Evolutionary conservation across 2,888 invertebrate genomes (phyloP).

Genomic region (Ochropacha duplaris): DNA sequence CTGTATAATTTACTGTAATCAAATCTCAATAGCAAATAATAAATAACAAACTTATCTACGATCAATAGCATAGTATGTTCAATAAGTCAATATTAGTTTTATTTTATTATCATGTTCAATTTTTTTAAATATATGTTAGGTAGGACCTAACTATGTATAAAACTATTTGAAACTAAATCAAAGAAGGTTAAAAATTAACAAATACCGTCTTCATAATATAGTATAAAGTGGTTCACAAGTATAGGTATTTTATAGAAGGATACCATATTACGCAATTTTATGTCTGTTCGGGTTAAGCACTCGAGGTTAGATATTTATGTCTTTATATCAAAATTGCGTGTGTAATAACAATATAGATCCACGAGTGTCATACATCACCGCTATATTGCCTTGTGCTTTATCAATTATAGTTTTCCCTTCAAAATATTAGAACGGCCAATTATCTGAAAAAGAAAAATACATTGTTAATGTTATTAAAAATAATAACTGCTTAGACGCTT

Average conservation of each 20-base stretch:
- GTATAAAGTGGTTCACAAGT: neutral
- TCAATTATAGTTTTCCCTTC: constrained; percentile 32
- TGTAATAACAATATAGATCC: constrained; percentile 52
- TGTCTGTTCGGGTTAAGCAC: constrained; percentile 37
- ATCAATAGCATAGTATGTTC: no score
- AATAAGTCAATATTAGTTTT: no score
- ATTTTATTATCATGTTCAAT: no score
- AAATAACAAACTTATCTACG: no score
- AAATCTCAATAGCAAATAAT: no score
- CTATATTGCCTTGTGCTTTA: constrained; percentile 34
- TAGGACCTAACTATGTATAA: no score
- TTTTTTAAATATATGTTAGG: no score
- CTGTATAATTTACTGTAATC: no score
- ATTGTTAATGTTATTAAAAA: neutral
- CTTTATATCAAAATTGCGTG: constrained; percentile 76
- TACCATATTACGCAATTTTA: constrained; percentile 54
- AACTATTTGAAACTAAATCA: neutral
- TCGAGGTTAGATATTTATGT: constrained; percentile 60
- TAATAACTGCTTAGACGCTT: no score
- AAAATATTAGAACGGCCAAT: constrained; percentile 17
- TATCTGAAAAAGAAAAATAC: neutral
- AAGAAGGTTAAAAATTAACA: neutral
- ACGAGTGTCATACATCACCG: constrained; percentile 58
- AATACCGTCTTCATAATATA: no score
- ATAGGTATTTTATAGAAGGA: constrained; percentile 15